Conservation (phyloP, 37 sponge, comb jelly and placozoan species). For the Chondrilla cf. caribensis region DNA sequence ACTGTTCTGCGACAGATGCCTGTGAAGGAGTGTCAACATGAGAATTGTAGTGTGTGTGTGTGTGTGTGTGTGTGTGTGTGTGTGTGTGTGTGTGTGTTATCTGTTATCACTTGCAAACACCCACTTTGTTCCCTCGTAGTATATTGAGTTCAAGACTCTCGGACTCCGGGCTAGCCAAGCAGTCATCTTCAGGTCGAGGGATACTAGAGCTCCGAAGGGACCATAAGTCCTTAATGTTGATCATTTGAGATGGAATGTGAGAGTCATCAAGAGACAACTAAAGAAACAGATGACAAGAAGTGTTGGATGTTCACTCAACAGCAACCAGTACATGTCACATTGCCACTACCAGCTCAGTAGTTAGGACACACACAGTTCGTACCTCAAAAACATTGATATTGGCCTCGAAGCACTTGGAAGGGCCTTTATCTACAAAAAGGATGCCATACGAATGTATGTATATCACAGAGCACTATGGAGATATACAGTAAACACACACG, state of each 20-base stretch:
- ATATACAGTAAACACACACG: not conserved
- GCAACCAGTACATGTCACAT: not conserved
- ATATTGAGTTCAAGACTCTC: constrained; percentile 4
- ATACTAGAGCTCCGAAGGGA: constrained; percentile 57
- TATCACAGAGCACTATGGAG: not conserved
- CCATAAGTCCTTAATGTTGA: constrained; percentile 60
- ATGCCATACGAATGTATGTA: no score
- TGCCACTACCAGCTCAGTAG: no score
- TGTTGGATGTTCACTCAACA: not conserved
- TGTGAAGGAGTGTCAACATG: not conserved
- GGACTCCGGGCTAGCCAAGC: constrained; percentile 75
- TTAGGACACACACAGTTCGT: not conserved
- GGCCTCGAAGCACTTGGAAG: constrained; percentile 70
- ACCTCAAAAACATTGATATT: constrained; percentile 63
- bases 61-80: not conserved
- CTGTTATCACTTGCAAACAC: not conserved
- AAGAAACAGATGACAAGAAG: not conserved
- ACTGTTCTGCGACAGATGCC: constrained; percentile 26
- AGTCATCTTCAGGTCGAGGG: constrained; percentile 59
- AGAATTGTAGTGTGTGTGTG: not conserved
- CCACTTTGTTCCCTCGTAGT: not conserved
- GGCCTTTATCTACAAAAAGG: constrained; percentile 27
- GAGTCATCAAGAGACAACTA: constrained; percentile 64
- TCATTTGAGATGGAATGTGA: constrained; percentile 43
- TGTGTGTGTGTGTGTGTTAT: not conserved